Base-by-base conservation (phyloP, 1,140 invertebrate species). In the Pseudomyrmex dendroicus region DNA sequence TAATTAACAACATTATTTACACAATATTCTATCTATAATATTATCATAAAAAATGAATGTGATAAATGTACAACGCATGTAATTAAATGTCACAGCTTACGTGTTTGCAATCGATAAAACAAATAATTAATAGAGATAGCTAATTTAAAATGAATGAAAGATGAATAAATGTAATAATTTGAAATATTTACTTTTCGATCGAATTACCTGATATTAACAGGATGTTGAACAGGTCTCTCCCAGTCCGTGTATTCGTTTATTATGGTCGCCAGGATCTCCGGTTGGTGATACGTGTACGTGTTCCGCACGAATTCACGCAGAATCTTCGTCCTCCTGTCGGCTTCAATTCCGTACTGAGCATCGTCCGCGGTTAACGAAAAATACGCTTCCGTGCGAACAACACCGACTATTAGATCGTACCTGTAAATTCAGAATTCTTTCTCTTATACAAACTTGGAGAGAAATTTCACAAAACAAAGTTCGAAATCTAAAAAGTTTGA, bases 191-290 rank as follows among this genome's bases (percentile, higher is more conserved):
- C 5, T 64, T 72, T 20, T 44, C 0, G 35, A 17, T 35, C 3
- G 48, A 72, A 48, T 59, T 94, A 96, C 96, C 96, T 96, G 61
- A 98, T 97, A 94, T 97, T 98, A 86, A 98, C 97, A 35, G 98
- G 98, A 96, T 99, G 98, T 90, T 98, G 97, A 9, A 98, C 96
- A 2, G 98, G 98, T 86, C 97, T 95, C 91, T 99, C 98, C 98
- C 98, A 99, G 92, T 99, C 98, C 2, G 98, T 99, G 93, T 99
- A 99, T 92, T 99, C 98, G 93, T 99, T 99, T 86, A 99, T 97
- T 88, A 98, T 97, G 9, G 97, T 98, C 2, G 97, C 97, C 54
- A 98, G 94, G 87, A 98, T 98, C 93, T 98, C 97, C 7, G 96
- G 96, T 57, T 97, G 95, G 92, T 98, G 97, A 92, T 96, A 98